Percentiles rank a stretch among this genome's conserved stretches.
These are phyloP conservation scores for Atta colombica DNA, from an alignment of 1,140 invertebrate species.

Conservation along the genomic window DNA sequence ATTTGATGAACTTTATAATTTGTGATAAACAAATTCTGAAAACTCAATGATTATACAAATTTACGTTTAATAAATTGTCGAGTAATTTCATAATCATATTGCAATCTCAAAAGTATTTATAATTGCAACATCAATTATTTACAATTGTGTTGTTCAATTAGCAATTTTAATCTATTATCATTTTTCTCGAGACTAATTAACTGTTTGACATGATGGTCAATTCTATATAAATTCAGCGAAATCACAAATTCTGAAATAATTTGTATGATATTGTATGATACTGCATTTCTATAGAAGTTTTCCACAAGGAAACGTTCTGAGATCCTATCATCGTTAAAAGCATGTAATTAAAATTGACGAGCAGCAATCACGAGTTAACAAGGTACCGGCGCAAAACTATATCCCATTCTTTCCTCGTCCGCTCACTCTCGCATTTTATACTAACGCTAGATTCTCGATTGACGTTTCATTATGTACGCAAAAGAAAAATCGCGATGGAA, in stretches of 20 bases:
- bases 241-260: slow-evolving; percentile 18
- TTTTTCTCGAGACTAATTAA: slow-evolving; percentile 35
- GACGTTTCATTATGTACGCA: slow-evolving; percentile 35
- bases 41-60: slow-evolving; percentile 55
- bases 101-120: slow-evolving; percentile 31
- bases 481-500: slow-evolving; percentile 38
- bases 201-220: slow-evolving; percentile 15
- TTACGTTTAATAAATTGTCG: slow-evolving; percentile 42
- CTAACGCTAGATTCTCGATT: slow-evolving; percentile 39
- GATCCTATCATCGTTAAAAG: slow-evolving; percentile 47
- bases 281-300: slow-evolving; percentile 12
- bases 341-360: slow-evolving; percentile 61
- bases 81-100: slow-evolving; percentile 36
- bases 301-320: slow-evolving; percentile 37
- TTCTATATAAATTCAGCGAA: slow-evolving; percentile 10
- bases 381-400: slow-evolving; percentile 35
- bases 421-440: slow-evolving; percentile 17
- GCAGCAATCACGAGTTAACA: slow-evolving; percentile 56
- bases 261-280: background rate
- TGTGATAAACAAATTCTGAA: slow-evolving; percentile 49
- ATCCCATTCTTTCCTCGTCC: background rate
- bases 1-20: slow-evolving; percentile 57
- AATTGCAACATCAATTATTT: slow-evolving; percentile 48
- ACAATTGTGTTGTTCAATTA: slow-evolving; percentile 24
- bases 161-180: slow-evolving; percentile 28